Evolutionary conservation across 2,888 invertebrate genomes (phyloP).

Genomic region (Onthophagus sagittarius): DNA sequence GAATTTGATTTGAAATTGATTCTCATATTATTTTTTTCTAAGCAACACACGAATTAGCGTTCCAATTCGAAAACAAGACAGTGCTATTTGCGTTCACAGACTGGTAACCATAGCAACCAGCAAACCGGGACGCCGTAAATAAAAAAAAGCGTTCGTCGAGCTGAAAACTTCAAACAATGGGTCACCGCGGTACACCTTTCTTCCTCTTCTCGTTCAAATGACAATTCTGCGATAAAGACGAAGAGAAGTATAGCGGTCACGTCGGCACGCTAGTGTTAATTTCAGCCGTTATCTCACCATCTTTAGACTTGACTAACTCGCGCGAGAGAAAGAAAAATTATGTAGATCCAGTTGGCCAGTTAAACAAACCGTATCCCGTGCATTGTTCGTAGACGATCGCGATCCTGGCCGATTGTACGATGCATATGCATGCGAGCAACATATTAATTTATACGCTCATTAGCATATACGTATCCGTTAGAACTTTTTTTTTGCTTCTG

Average conservation of each 20-base stretch:
- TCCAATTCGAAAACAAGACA: constrained; percentile 25
- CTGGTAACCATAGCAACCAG: constrained; percentile 45
- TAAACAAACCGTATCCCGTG: constrained; percentile 33
- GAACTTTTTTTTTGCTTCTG: constrained; percentile 39
- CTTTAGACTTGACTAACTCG: constrained; percentile 52
- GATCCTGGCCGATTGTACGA: constrained; percentile 39
- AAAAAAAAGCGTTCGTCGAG: constrained; percentile 39
- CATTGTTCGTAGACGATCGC: constrained; percentile 42
- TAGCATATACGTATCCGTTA: constrained; percentile 53
- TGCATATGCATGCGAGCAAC: constrained; percentile 52
- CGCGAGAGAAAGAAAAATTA: constrained; percentile 52
- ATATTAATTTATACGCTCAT: constrained; percentile 53
- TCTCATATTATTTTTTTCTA: not conserved
- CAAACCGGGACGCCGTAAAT: constrained; percentile 47
- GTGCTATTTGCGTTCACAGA: constrained; percentile 46
- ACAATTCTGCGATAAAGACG: constrained; percentile 19
- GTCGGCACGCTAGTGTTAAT: constrained; percentile 48
- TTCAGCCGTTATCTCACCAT: constrained; percentile 50
- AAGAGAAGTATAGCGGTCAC: constrained; percentile 28
- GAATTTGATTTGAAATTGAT: too few relatives aligned
- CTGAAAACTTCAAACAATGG: constrained; percentile 39
- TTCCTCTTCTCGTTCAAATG: constrained; percentile 22
- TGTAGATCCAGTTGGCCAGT: constrained; percentile 44
- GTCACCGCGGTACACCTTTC: constrained; percentile 27
- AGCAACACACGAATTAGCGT: constrained; percentile 3